Conservation (phyloP, 2,797 vertebrate genomes). For the Lycodopsis pacificus region DNA sequence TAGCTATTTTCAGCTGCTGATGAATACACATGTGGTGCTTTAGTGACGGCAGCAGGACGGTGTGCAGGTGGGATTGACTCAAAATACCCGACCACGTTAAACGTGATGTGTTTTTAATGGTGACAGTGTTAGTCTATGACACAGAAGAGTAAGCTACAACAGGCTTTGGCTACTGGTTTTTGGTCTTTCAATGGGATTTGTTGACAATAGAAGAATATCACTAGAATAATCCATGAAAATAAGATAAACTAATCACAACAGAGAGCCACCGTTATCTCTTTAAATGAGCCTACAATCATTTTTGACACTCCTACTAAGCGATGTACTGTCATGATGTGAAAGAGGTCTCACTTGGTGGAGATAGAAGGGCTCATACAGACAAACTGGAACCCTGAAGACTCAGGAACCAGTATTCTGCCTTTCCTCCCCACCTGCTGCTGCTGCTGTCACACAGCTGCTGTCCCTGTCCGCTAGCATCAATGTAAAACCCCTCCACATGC, state of each 20-base stretch:
- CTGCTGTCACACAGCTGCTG: constrained; percentile 47
- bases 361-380: constrained; percentile 15
- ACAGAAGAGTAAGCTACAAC: neutral
- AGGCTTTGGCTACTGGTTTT: neutral
- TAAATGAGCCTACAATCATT: neutral
- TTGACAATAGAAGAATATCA: neutral
- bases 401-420: constrained; percentile 28
- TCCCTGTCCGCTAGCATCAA: constrained; percentile 57
- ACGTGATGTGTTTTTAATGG: neutral
- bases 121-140: neutral
- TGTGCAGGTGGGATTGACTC: neutral
- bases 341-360: constrained; percentile 36
- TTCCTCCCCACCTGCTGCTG: constrained; percentile 51
- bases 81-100: neutral
- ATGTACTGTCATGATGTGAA: constrained; percentile 6
- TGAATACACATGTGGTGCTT: too few species aligned
- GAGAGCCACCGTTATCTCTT: neutral
- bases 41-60: too few species aligned
- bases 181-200: constrained; percentile 7
- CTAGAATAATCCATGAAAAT: neutral
- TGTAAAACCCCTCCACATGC: constrained; percentile 63
- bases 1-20: too few species aligned
- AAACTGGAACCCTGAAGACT: constrained; percentile 29
- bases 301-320: neutral
- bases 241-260: neutral